Percentiles rank a stretch among this genome's conserved stretches.
These are phyloP conservation scores for Anseranas semipalmata DNA, from an alignment of 2,113 vertebrate species.

Conservation along the genomic window DNA sequence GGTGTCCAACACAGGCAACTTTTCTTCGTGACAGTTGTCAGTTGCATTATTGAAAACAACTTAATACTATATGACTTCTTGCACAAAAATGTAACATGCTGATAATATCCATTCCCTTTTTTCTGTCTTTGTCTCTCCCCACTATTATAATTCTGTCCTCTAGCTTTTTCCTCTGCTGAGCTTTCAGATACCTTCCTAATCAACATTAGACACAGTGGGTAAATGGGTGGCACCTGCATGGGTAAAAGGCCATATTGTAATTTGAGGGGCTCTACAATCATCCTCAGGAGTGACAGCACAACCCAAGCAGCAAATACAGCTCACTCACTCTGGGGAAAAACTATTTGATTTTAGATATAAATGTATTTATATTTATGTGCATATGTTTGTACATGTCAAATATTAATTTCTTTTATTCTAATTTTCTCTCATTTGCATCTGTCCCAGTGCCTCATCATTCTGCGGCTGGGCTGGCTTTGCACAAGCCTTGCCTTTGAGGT, in stretches of 20 bases:
- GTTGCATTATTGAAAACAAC: slow-evolving; percentile 13
- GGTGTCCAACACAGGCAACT: background rate
- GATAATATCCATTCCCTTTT: slow-evolving; percentile 1
- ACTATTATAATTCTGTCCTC: slow-evolving; percentile 34
- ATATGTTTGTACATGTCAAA: slow-evolving; percentile 39
- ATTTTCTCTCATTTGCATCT: slow-evolving; percentile 43
- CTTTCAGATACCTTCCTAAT: slow-evolving; percentile 62
- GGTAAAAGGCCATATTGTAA: slow-evolving; percentile 8
- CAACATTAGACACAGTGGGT: slow-evolving; percentile 13
- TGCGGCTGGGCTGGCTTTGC: background rate
- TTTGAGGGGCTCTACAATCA: slow-evolving; percentile 40
- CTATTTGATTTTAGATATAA: slow-evolving; percentile 57
- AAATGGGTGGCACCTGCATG: slow-evolving; percentile 1
- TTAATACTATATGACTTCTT: background rate
- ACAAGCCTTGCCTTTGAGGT: background rate
- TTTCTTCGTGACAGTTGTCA: background rate
- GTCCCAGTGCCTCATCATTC: background rate
- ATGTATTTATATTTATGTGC: slow-evolving; percentile 71
- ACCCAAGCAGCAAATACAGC: slow-evolving; percentile 38
- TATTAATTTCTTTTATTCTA: slow-evolving; percentile 65
- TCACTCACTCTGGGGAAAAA: slow-evolving; percentile 64
- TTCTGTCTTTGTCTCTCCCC: slow-evolving; percentile 32
- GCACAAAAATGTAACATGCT: background rate
- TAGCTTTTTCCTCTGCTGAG: slow-evolving; percentile 44
- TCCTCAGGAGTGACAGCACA: slow-evolving; percentile 44